phyloP scores from a whole-genome alignment of 2,113 vertebrate species.

The Neolamprologus toae region DNA sequence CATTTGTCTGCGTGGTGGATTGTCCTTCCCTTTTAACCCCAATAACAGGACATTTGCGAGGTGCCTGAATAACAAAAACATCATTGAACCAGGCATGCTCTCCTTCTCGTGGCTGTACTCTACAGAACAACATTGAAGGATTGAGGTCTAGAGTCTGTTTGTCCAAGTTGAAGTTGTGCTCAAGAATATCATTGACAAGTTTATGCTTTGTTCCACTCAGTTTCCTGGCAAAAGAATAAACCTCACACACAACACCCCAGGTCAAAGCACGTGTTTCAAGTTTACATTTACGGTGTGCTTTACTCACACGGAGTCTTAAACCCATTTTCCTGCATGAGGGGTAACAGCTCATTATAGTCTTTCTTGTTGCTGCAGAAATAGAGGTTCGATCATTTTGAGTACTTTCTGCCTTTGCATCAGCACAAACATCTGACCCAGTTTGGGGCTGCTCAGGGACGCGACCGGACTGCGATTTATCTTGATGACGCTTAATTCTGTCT shows the following conservation, averaged over 20 bases:
- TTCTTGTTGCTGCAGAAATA: background rate
- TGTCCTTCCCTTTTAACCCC: background rate
- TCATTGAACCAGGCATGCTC: background rate
- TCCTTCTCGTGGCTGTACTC: background rate
- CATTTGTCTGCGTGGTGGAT: background rate
- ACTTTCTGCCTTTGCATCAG: background rate
- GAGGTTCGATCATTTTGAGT: background rate
- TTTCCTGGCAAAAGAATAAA: background rate
- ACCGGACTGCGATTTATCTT: background rate
- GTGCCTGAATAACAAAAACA: background rate
- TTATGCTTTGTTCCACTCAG: background rate
- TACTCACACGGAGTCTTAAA: background rate
- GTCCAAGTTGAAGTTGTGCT: slow-evolving; percentile 1
- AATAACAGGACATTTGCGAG: background rate
- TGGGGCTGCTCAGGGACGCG: background rate
- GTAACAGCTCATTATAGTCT: background rate
- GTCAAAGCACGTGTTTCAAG: background rate
- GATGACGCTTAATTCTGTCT: background rate
- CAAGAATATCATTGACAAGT: background rate
- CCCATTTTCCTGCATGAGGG: background rate
- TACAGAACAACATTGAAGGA: background rate
- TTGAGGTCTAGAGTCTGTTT: background rate
- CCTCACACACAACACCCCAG: background rate
- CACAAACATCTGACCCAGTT: background rate
- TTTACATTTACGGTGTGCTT: background rate